Conservation (phyloP, 2,797 vertebrate species). For the Coluber constrictor region DNA sequence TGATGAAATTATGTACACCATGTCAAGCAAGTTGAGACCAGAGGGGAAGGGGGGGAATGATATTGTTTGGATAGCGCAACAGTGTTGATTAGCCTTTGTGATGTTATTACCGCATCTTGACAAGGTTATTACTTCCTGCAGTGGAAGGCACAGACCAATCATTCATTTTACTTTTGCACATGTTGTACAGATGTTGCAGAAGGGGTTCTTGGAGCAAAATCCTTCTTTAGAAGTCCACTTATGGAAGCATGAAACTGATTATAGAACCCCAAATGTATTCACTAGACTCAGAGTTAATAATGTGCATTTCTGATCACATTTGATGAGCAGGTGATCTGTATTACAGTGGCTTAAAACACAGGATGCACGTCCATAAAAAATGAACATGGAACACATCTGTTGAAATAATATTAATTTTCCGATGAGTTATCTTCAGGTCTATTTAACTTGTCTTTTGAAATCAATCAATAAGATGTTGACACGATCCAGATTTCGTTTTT, state of each 20-base stretch:
- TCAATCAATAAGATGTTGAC: constrained; percentile 10
- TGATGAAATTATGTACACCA: constrained; percentile 1
- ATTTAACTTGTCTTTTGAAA: constrained; percentile 24
- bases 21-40: background rate
- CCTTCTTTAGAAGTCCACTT: constrained; percentile 8
- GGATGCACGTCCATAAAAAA: background rate
- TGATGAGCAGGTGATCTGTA: constrained; percentile 16
- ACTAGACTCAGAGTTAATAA: constrained; percentile 27
- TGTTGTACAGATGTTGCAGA: constrained; percentile 19
- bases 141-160: background rate
- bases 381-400: constrained; percentile 24
- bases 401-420: constrained; percentile 32
- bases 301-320: constrained; percentile 22
- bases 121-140: constrained; percentile 24
- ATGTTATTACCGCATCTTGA: constrained; percentile 25
- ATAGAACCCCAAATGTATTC: constrained; percentile 2
- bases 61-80: background rate
- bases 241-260: constrained; percentile 29
- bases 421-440: constrained; percentile 14
- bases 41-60: background rate
- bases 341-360: constrained; percentile 5
- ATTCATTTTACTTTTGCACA: constrained; percentile 3
- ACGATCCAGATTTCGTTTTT: constrained; percentile 10
- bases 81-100: constrained; percentile 20
- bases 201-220: background rate